Evolutionary conservation across 2,797 vertebrate species (phyloP), one percentile per base, ranked within the genome.

Genomic region (Aplochiton taeniatus): DNA sequence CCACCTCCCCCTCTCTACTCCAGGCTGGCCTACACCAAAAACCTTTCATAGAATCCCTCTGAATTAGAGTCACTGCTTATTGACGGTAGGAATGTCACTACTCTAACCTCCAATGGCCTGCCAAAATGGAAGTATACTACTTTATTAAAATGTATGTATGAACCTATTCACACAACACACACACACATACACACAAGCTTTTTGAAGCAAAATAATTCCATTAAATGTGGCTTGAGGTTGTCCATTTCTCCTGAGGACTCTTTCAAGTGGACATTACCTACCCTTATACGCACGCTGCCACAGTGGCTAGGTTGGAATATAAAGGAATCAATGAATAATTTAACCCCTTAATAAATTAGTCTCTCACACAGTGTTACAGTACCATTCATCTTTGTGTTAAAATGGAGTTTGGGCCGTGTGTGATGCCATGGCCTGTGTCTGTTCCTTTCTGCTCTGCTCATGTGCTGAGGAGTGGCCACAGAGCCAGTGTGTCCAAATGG

Each of bases 241-340:
- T 54, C 76, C 75, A 64, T 67, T 50, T 66, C 69, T 75, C 77
- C 57, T 12, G 75, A 74, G 84, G 78, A 68, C 70, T 73, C 61
- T 82, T 83, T 86, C 74, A 70, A 77, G 72, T 83, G 78, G 81
- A 85, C 82, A 75, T 14, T 42, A 59, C 52, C 19, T 70, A 65
- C 77, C 70, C 77, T 46, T 47, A 61, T 48, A 61, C 47, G 16
- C 59, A 42, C 59, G 16, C 59, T 49, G 46, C 49, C 61, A 44
- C 65, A 59, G 43, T 8, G 55, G 16, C 68, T 65, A 9, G 75
- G 83, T 65, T 74, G 78, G 63, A 61, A 69, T 72, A 65, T 66
- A 73, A 79, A 83, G 81, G 78, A 79, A 84, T 84, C 84, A 63
- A 86, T 89, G 86, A 90, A 89, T 90, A 91, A 88, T 90, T 89